Evolutionary conservation across 2,888 invertebrate species (phyloP).

Genomic region (Aspidiotus destructor): DNA sequence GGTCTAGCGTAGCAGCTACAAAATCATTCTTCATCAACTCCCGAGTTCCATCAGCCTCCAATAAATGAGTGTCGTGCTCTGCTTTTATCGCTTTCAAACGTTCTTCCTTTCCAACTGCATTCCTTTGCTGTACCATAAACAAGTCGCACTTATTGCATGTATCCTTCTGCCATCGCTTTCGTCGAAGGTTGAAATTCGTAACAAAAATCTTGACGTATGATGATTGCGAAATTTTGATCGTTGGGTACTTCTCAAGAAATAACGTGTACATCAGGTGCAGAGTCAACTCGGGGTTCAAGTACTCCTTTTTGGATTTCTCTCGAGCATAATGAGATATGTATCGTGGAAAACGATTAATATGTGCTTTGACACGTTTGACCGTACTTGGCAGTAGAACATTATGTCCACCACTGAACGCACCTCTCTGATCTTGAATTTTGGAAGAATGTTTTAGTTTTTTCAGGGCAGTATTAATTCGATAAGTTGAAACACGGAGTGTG

Average conservation of each 20-base stretch:
- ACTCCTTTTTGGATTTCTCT: neutral
- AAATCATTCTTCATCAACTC: neutral
- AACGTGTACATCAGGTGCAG: neutral
- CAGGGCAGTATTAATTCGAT: neutral
- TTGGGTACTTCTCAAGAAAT: neutral
- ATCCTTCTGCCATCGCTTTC: neutral
- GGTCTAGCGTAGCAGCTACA: slow-evolving; percentile 8
- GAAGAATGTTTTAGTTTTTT: neutral
- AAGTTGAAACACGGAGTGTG: neutral
- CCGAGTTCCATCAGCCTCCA: neutral
- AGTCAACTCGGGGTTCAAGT: neutral
- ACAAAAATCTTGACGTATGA: neutral
- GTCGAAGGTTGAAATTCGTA: neutral
- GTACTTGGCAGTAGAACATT: neutral
- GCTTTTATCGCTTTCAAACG: too few species aligned
- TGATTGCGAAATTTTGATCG: neutral
- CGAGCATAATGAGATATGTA: neutral
- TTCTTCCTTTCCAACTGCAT: neutral
- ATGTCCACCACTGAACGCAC: neutral
- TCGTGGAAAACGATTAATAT: neutral
- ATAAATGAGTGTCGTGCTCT: neutral
- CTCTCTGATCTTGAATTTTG: neutral
- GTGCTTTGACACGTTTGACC: neutral
- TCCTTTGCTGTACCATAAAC: neutral
- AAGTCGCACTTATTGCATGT: neutral